These are phyloP conservation scores for Vimba vimba DNA, from an alignment of 2,113 vertebrate species.

Conservation along the genomic window DNA sequence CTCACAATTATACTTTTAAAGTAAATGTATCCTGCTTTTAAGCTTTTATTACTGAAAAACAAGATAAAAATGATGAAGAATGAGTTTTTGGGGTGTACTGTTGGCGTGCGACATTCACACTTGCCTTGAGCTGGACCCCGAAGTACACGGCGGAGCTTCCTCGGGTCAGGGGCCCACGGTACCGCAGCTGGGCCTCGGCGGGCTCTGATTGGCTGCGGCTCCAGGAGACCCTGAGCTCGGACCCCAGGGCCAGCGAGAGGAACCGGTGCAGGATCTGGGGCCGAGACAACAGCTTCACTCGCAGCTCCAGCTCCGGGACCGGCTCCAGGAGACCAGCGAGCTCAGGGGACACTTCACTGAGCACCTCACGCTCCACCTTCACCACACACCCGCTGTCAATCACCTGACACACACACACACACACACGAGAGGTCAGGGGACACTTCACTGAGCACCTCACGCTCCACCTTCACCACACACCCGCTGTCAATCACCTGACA, in stretches of 20 bases:
- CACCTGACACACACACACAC: constrained; percentile 60
- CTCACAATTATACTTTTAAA: too few species aligned
- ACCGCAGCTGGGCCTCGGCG: constrained; percentile 75
- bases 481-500: constrained; percentile 73
- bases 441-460: constrained; percentile 59
- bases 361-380: constrained; percentile 66
- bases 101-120: neutral
- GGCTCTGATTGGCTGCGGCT: constrained; percentile 64
- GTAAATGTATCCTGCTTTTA: too few species aligned
- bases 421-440: too few species aligned
- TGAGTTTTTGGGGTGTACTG: neutral
- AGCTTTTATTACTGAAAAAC: too few species aligned
- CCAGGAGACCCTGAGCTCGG: constrained; percentile 71
- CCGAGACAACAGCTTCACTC: constrained; percentile 71
- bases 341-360: constrained; percentile 65
- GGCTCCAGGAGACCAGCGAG: constrained; percentile 73
- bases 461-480: neutral
- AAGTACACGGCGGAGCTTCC: constrained; percentile 72
- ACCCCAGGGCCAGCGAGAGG: constrained; percentile 57
- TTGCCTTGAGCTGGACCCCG: constrained; percentile 79
- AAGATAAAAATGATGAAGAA: too few species aligned
- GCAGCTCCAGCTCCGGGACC: constrained; percentile 69
- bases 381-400: constrained; percentile 70
- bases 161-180: constrained; percentile 70
- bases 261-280: constrained; percentile 66